These are phyloP conservation scores for Acleris literana DNA, from an alignment of 2,888 invertebrate genomes.

Conservation along the genomic window DNA sequence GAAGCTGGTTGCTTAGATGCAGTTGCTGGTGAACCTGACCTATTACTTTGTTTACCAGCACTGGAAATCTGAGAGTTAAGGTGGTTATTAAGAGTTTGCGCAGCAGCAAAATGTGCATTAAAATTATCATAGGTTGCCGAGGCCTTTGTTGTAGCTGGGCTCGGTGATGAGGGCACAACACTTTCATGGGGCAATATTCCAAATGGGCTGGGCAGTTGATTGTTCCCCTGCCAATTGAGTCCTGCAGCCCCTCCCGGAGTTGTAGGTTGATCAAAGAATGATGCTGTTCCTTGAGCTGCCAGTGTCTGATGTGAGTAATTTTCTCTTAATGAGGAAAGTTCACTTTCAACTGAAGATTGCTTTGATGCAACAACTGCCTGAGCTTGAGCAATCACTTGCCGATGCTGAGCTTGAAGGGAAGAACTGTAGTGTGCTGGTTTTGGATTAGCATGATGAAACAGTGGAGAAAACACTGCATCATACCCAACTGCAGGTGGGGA, in stretches of 20 bases:
- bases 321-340: constrained; percentile 83
- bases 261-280: constrained; percentile 87
- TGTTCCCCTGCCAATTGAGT: constrained; percentile 90
- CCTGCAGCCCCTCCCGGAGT: constrained; percentile 77
- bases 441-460: constrained; percentile 91
- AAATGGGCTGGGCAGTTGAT: constrained; percentile 88
- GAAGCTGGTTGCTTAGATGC: constrained; percentile 80
- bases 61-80: constrained; percentile 85
- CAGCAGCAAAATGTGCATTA: constrained; percentile 87
- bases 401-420: constrained; percentile 86
- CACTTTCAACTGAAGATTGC: constrained; percentile 82
- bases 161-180: constrained; percentile 86
- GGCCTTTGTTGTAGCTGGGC: constrained; percentile 84
- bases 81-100: constrained; percentile 85
- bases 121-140: constrained; percentile 86
- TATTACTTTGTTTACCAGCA: constrained; percentile 81
- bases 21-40: constrained; percentile 82
- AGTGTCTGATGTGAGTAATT: constrained; percentile 85
- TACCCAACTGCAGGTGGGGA: constrained; percentile 90
- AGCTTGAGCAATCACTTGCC: constrained; percentile 85
- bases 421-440: constrained; percentile 89
- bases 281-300: constrained; percentile 80
- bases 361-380: constrained; percentile 82
- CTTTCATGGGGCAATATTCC: constrained; percentile 91
- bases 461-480: constrained; percentile 91